phyloP scores from a whole-genome alignment of 2,113 vertebrate species.

The Pseudorasbora parva region DNA sequence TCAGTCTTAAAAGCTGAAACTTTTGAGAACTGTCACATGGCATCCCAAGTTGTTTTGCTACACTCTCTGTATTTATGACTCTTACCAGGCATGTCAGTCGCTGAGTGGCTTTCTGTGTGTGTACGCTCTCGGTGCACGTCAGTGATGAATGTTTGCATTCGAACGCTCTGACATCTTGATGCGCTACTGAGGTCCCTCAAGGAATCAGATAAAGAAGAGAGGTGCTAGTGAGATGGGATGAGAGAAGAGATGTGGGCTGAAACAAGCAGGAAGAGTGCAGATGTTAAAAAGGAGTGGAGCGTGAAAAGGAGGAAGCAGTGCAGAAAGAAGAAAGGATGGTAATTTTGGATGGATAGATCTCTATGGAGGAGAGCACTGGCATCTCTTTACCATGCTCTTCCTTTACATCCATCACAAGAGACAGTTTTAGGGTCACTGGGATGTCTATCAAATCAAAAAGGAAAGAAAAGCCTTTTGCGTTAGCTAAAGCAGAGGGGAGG shows the following conservation, averaged over 20 bases:
- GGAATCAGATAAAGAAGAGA: conserved; percentile 32
- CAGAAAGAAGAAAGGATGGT: conserved; percentile 33
- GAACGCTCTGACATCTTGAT: conserved; percentile 47
- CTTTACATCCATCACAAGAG: conserved; percentile 21
- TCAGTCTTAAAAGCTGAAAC: conserved; percentile 5
- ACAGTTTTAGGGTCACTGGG: conserved; percentile 35
- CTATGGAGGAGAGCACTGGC: conserved; percentile 22
- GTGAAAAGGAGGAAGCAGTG: conserved; percentile 36
- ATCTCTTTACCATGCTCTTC: conserved; percentile 1
- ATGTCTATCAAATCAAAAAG: conserved; percentile 26
- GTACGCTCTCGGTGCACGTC: conserved; percentile 17
- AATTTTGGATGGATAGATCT: conserved; percentile 26
- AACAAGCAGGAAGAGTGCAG: conserved; percentile 26
- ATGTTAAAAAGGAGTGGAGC: conserved; percentile 43
- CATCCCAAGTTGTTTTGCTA: background rate
- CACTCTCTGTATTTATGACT: conserved; percentile 35
- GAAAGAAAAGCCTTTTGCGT: background rate
- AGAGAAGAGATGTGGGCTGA: conserved; percentile 20
- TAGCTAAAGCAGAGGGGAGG: conserved; percentile 16
- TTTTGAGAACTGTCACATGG: conserved; percentile 17
- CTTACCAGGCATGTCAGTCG: conserved; percentile 19
- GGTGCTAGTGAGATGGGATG: conserved; percentile 23
- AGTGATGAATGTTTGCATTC: conserved; percentile 45
- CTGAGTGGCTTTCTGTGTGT: conserved; percentile 41
- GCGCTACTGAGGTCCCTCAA: conserved; percentile 24